Evolutionary conservation across 2,797 vertebrate species (phyloP), one percentile per base, ranked within the genome.

Genomic region (Botia kubotai): DNA sequence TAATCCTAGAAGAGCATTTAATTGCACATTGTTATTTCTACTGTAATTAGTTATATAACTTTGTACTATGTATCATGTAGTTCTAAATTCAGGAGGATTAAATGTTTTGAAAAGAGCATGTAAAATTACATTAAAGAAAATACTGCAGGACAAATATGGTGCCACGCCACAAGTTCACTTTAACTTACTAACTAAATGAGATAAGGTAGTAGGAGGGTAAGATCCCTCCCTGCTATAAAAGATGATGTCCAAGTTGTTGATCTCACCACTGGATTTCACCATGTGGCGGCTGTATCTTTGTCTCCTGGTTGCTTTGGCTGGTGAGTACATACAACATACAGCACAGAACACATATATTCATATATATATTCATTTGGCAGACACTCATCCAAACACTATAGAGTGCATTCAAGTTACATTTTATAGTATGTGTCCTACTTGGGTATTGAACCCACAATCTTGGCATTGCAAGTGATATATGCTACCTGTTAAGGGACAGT

Each of bases 221-320:
- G 19, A 68, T 23, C 26, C 36, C 19, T 39, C 79, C 58, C 33
- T 69, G 81, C 77, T 91, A 93, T 91, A 93, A 90, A 90, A 84
- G 65, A 52, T 43, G 48, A 21, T 19, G 63, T 36, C 29, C 57
- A 84, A 71, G 46, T 33, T 39, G 39, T 39, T 17, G 46, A 16
- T 77, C 58, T 10, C 70, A 89, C 75, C 89, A 73, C 76, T 86
- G 72, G 52, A 75, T 69, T 50, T 85, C 83, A 90, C 66, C 75
- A 95, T 95, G 94, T 55, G 12, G 75, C 74, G 73, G 21, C 52
- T 93, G 50, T 79, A 92, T 39, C 80, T 94, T 53, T 93, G 88
- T 85, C 90, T 93, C 85, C 86, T 92, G 66, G 90, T 92, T 85
- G 89, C 91, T 7, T 78, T 94, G 83, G 87, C 90, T 83, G 69